Conservation (phyloP, 2,113 vertebrate genomes). For the Sander vitreus region DNA sequence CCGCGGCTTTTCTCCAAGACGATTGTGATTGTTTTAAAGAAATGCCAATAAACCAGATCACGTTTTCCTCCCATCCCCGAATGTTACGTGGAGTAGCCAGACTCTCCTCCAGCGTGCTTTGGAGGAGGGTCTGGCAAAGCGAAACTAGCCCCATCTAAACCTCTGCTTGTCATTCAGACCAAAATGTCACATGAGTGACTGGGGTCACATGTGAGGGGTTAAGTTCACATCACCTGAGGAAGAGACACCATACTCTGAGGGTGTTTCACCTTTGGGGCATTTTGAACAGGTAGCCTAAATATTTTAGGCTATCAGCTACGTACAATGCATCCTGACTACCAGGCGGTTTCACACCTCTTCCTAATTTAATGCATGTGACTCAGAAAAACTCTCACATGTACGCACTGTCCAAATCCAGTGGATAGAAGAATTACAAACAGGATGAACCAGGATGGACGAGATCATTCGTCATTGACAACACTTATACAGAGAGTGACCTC, state of each 20-base stretch:
- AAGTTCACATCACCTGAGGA: not conserved
- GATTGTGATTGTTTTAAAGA: no score
- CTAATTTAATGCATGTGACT: constrained; percentile 3
- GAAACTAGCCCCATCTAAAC: not conserved
- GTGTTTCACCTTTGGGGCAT: not conserved
- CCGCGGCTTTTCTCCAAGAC: no score
- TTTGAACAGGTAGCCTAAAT: constrained; percentile 22
- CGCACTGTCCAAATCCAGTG: not conserved
- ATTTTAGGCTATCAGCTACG: constrained; percentile 17
- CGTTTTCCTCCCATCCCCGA: no score
- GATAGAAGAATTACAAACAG: constrained; percentile 11
- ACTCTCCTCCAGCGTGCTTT: no score
- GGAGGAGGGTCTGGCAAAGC: no score
- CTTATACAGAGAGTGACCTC: not conserved
- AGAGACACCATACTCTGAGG: not conserved
- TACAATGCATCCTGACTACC: not conserved
- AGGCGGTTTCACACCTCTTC: not conserved
- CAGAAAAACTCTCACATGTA: not conserved
- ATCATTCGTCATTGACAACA: not conserved
- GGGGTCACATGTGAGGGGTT: constrained; percentile 14
- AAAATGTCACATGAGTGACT: not conserved
- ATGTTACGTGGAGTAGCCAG: no score
- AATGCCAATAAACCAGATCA: no score
- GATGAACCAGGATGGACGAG: no score
- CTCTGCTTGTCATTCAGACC: not conserved